Evolutionary conservation across 2,888 invertebrate species (phyloP), one percentile per base, ranked within the genome.

Genomic region (Autographa gamma): DNA sequence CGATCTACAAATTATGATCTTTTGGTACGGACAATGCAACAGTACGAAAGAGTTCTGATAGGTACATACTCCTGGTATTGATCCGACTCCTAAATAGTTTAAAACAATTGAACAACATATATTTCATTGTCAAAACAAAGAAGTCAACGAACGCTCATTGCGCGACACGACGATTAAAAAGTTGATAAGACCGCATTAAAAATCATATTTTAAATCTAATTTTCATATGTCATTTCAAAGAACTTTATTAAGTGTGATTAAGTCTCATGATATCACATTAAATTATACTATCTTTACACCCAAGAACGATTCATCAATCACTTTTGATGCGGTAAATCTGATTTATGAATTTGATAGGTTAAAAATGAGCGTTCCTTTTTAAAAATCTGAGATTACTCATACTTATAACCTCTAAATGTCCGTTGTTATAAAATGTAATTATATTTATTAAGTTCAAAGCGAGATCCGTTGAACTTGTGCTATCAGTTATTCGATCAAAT

Each of bases 321-420:
- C 73, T 74, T 68, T 76, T 66, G 73, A 69, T 67, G 69, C 65
- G 63, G 83, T 83, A 71, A 80, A 71, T 69, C 79, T 74, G 84
- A 81, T 83, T 82, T 81, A 73, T 76, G 69, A 74, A 78, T 73
- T 72, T 75, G 73, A 81, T 75, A 83, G 77, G 73, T 62, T 71
- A 77, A 83, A 79, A 80, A 77, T 71, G 69, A 77, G 58, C 66
- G 67, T 71, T 82, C 71, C 77, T 72, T 77, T 76, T 71, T 73
- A 67, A 66, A 79, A 77, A 74, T 71, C 64, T 74, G 59, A 73
- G 69, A 77, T 75, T 77, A 77, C 73, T 73, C 73, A 77, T 67
- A 70, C 78, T 77, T 73, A 73, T 70, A 71, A 80, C 71, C 70
- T 81, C 72, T 70, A 75, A 74, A 72, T 81, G 61, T 66, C 19